phyloP scores from a whole-genome alignment of 2,888 invertebrate genomes.

The Drosophila austrosaltans region DNA sequence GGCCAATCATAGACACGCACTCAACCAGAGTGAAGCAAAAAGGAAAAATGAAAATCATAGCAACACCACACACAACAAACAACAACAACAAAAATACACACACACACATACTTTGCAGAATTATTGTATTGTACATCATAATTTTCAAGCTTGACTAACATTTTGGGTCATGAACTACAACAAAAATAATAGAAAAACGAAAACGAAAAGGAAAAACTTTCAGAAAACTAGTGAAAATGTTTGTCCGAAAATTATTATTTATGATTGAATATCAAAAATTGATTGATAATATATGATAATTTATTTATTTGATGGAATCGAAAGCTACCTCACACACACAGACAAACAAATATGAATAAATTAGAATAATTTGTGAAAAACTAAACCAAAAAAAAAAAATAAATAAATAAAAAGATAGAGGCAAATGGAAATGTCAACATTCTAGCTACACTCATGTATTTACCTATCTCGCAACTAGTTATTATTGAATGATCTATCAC shows the following conservation, averaged over 20 bases:
- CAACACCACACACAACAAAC: slow-evolving; percentile 21
- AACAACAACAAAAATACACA: neutral
- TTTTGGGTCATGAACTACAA: slow-evolving; percentile 60
- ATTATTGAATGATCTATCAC: too few relatives aligned
- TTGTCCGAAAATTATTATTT: slow-evolving; percentile 9
- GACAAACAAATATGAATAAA: slow-evolving; percentile 1
- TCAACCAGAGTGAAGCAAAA: slow-evolving; percentile 48
- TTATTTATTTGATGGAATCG: slow-evolving; percentile 6
- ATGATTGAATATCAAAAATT: slow-evolving; percentile 7
- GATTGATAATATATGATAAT: slow-evolving; percentile 16
- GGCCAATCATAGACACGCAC: slow-evolving; percentile 35
- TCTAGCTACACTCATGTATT: too few relatives aligned
- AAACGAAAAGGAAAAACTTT: slow-evolving; percentile 17
- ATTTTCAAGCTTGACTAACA: slow-evolving; percentile 62
- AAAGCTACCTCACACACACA: neutral
- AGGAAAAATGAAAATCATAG: slow-evolving; percentile 30
- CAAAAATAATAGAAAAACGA: slow-evolving; percentile 11
- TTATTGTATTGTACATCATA: slow-evolving; percentile 36
- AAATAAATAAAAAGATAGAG: too few relatives aligned
- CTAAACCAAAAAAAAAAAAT: too few relatives aligned
- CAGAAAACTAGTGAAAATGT: neutral
- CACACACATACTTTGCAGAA: neutral
- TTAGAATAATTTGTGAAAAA: too few relatives aligned
- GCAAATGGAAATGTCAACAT: too few relatives aligned
- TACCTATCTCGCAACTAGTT: too few relatives aligned